These are phyloP conservation scores for Eudyptes chrysolophus DNA, from an alignment of 2,113 vertebrate genomes.

Conservation along the genomic window DNA sequence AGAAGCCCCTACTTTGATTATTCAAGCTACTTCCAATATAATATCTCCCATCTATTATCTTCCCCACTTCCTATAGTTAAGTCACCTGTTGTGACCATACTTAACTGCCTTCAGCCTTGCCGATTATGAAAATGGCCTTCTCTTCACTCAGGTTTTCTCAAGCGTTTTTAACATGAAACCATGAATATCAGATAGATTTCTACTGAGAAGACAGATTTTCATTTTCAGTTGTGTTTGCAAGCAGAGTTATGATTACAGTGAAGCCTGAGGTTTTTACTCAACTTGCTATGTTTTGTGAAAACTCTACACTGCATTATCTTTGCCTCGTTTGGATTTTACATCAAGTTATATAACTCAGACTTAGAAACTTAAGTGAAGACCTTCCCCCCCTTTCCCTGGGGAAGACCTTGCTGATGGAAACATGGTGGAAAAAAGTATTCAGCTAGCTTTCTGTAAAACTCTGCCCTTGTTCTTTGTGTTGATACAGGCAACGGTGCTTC, in stretches of 20 bases:
- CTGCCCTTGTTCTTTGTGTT: background rate
- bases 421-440: rapidly evolving
- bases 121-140: background rate
- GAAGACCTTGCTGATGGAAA: background rate
- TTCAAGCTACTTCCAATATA: background rate
- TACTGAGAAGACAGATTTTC: background rate
- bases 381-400: background rate
- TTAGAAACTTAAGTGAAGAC: background rate
- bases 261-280: background rate
- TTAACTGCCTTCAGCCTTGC: background rate
- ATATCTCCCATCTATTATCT: background rate
- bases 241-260: background rate
- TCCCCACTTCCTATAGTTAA: background rate
- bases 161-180: background rate
- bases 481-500: background rate
- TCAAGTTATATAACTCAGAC: background rate
- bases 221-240: background rate
- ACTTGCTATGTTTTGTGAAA: background rate
- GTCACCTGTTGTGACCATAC: background rate
- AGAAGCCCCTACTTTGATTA: background rate
- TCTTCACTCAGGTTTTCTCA: background rate
- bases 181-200: background rate
- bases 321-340: background rate
- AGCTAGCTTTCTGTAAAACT: background rate
- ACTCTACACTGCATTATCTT: background rate